These are phyloP conservation scores for Bruchidius siliquastri DNA, from an alignment of 2,888 invertebrate genomes.

Conservation along the genomic window DNA sequence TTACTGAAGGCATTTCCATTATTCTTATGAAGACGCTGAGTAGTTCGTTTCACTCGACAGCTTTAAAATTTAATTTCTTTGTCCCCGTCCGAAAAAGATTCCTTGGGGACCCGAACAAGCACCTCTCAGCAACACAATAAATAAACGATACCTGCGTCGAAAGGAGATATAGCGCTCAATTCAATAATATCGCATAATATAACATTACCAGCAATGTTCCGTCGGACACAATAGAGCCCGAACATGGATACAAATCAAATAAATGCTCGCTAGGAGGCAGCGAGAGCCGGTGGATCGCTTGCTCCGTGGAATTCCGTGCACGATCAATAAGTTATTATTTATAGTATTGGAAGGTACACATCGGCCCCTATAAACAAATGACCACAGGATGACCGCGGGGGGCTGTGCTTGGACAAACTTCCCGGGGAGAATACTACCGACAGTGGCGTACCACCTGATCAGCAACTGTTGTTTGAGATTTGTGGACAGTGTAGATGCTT, in stretches of 20 bases:
- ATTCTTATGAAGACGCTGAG: too few relatives aligned
- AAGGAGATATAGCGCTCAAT: slow-evolving; percentile 31
- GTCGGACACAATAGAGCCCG: slow-evolving; percentile 37
- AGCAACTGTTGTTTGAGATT: not conserved
- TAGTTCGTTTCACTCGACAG: too few relatives aligned
- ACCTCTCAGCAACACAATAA: not conserved
- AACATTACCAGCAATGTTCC: slow-evolving; percentile 38
- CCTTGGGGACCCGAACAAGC: not conserved
- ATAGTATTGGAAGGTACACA: slow-evolving; percentile 40
- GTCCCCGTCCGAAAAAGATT: not conserved
- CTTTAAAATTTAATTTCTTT: not conserved
- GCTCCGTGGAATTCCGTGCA: slow-evolving; percentile 19
- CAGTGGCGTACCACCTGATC: not conserved
- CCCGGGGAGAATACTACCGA: slow-evolving; percentile 27
- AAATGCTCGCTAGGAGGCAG: slow-evolving; percentile 29
- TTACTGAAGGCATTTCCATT: too few relatives aligned
- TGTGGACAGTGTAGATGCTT: too few relatives aligned
- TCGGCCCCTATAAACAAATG: slow-evolving; percentile 42
- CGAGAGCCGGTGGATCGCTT: not conserved
- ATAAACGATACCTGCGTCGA: not conserved
- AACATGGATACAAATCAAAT: slow-evolving; percentile 42
- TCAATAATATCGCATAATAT: slow-evolving; percentile 39
- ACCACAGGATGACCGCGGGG: slow-evolving; percentile 37
- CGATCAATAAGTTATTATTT: slow-evolving; percentile 43
- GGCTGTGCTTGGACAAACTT: slow-evolving; percentile 36